Conservation (phyloP, 2,113 vertebrate genomes). For the Actenoides hombroni region DNA sequence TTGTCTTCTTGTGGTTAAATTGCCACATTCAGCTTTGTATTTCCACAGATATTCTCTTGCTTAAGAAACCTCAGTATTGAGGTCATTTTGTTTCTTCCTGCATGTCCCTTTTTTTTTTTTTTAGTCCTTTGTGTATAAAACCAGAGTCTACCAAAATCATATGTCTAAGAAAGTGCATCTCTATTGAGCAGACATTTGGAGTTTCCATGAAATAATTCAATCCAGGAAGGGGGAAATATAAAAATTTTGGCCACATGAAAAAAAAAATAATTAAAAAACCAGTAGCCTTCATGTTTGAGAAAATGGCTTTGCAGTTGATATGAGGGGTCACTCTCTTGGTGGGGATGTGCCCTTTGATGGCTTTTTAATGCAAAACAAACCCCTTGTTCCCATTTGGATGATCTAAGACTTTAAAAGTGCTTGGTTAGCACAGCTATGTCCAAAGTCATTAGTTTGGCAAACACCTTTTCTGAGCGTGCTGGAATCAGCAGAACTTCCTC, state of each 20-base stretch:
- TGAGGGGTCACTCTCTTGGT: neutral
- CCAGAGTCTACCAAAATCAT: neutral
- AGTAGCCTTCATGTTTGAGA: neutral
- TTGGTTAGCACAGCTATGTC: neutral
- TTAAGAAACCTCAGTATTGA: neutral
- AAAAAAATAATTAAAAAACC: neutral
- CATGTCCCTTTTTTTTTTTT: neutral
- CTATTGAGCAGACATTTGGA: neutral
- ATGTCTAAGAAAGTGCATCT: neutral
- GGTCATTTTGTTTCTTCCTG: neutral
- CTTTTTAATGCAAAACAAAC: fast-evolving
- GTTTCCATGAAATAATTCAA: neutral
- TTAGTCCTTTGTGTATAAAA: neutral
- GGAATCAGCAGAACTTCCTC: neutral
- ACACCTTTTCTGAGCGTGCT: fast-evolving
- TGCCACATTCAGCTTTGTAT: neutral
- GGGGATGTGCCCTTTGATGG: neutral
- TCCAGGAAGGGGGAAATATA: neutral
- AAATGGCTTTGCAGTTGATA: neutral
- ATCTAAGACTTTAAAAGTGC: neutral
- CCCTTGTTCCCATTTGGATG: neutral
- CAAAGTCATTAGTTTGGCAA: neutral
- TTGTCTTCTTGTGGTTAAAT: neutral
- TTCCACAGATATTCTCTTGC: neutral
- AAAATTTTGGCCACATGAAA: neutral